A percentile compares a stretch with the other conserved stretches of the same genome.
phyloP scores from a whole-genome alignment of 2,888 invertebrate genomes.

The Agrotis exclamationis region DNA sequence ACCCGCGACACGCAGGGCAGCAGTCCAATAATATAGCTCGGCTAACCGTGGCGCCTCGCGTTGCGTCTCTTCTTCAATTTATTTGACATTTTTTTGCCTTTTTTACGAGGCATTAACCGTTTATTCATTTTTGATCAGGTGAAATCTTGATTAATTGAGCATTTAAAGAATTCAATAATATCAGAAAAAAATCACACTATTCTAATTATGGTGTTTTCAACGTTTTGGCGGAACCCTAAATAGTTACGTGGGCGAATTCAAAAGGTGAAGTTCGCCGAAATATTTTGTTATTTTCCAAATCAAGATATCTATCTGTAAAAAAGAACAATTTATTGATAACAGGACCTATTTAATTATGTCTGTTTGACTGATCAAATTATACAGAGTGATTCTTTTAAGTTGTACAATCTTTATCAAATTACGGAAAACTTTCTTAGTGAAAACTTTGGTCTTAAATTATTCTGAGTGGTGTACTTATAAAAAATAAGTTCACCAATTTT shows the following conservation, averaged over 20 bases:
- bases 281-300: conserved; percentile 37
- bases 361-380: not conserved
- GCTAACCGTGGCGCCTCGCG: too few species aligned
- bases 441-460: too few species aligned
- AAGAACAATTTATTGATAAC: conserved; percentile 8
- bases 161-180: not conserved
- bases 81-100: not conserved
- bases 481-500: too few species aligned
- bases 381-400: too few species aligned
- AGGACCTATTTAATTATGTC: not conserved
- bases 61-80: too few species aligned
- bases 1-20: too few species aligned
- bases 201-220: not conserved
- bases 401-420: too few species aligned
- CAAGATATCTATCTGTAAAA: conserved; percentile 38
- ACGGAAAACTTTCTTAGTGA: too few species aligned
- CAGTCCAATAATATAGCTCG: too few species aligned
- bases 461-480: too few species aligned
- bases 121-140: not conserved
- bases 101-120: not conserved
- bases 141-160: conserved; percentile 6
- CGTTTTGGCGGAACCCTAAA: conserved; percentile 30
- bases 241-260: conserved; percentile 5
- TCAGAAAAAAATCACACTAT: too few species aligned
- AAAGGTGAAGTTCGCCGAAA: conserved; percentile 39